Evolutionary conservation across 2,888 invertebrate genomes (phyloP), one percentile per base, ranked within the genome.

Genomic region (Stictocephala bisonia): DNA sequence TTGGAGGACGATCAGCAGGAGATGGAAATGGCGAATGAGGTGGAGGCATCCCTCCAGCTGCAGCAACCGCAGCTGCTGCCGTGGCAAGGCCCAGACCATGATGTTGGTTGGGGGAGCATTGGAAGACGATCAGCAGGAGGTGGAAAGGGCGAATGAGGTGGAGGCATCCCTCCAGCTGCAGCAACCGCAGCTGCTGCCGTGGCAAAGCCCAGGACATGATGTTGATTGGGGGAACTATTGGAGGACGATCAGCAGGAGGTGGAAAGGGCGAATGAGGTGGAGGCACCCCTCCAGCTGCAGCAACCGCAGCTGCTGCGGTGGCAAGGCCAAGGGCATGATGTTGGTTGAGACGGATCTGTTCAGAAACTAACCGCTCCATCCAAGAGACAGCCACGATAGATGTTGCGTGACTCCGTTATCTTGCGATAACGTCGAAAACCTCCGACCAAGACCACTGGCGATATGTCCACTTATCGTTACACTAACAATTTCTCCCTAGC

Each of bases 361-460:
- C 93, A 68, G 90, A 91, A 53, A 93, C 93, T 72, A 93, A 86
- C 82, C 94, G 93, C 83, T 95, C 94, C 90, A 94, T 92, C n/a
- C n/a, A n/a, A n/a, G n/a, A n/a, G n/a, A n/a, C n/a, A n/a, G n/a
- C n/a, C n/a, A n/a, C n/a, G n/a, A n/a, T n/a, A n/a, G n/a, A n/a
- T n/a, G n/a, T n/a, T n/a, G n/a, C n/a, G n/a, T n/a, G n/a, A n/a
- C n/a, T n/a, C n/a, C n/a, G n/a, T n/a, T n/a, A n/a, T n/a, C n/a
- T n/a, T n/a, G n/a, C n/a, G n/a, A n/a, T n/a, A n/a, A n/a, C n/a
- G n/a, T n/a, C n/a, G n/a, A n/a, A n/a, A n/a, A n/a, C n/a, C n/a
- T n/a, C n/a, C n/a, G n/a, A n/a, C n/a, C n/a, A n/a, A n/a, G n/a
- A n/a, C n/a, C n/a, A n/a, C n/a, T n/a, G n/a, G n/a, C n/a, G n/a